Evolutionary conservation across 2,888 invertebrate genomes (phyloP), one percentile per base, ranked within the genome.

Genomic region (Macaria liturata): DNA sequence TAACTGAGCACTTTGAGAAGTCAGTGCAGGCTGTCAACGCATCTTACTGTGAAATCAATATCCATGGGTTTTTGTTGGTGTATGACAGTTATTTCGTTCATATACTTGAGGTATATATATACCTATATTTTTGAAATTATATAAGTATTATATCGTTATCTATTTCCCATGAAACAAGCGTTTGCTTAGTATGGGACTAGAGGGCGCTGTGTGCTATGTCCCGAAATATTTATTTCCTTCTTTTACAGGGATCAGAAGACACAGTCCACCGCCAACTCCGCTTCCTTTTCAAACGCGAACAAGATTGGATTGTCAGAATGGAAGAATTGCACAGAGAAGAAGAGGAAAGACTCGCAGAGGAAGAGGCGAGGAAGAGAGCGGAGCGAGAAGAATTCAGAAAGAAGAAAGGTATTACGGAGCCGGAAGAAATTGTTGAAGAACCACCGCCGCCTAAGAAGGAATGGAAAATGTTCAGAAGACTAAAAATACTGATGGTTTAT

Each of bases 41-140:
- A 0, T 65, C 70, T 4, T 92, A 91, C 66, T 88, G 88, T 61
- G 90, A 92, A 20, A 85, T 93, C 43, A 71, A 80, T 49, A 71
- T 93, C 4, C 71, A 78, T 20, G 93, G 93, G 0, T 68, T 93
- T 40, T 72, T 93, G 32, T 72, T 93, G 43, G 88, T 87, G 8
- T 93, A 93, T 57, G 86, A 88, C 50, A 85, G 83, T 52, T 92
- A 91, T 71, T 93, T 93, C 68, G 84, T 93, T 32, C 93, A 93
- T 66, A 79, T 93, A 65, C 61, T 93, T 30, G 93, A 93, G 90
- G 93, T 92, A 65, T 68, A 84, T 20, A 20, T 20, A n/a, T n/a
- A n/a, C n/a, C n/a, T n/a, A n/a, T n/a, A n/a, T n/a, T n/a, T 20
- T 20, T 20, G 1, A 20, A 20, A 20, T 1, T 20, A 20, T 20